A percentile compares a stretch with the other conserved stretches of the same genome.
These are phyloP conservation scores for Dendrolimus pini DNA, from an alignment of 2,888 invertebrate genomes.

Conservation along the genomic window DNA sequence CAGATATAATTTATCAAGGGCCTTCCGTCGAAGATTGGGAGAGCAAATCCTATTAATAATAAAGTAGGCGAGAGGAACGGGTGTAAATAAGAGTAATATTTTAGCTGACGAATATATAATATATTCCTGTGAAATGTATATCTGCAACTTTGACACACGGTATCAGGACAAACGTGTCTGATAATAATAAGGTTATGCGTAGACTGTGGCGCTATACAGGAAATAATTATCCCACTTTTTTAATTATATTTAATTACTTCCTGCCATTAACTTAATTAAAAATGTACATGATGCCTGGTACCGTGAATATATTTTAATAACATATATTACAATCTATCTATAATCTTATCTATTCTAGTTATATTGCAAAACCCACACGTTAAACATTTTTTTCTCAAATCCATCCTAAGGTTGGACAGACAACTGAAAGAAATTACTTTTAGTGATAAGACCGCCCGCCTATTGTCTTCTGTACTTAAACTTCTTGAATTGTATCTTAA, in stretches of 20 bases:
- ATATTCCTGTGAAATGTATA: background rate
- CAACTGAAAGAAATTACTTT: no score
- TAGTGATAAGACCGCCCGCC: no score
- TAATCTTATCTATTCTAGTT: no score
- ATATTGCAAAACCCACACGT: no score
- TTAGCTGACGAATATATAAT: background rate
- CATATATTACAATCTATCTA: no score
- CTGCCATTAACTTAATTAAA: background rate
- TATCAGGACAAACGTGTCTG: background rate
- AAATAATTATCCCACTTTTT: background rate
- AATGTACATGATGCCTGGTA: no score
- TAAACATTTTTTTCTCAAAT: no score
- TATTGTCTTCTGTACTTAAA: no score
- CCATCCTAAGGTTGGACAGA: no score
- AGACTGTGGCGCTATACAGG: background rate
- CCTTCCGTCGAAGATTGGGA: background rate
- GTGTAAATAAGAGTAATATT: background rate
- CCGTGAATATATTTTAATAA: no score
- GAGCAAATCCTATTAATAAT: background rate
- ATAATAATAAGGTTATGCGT: background rate
- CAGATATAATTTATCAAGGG: background rate
- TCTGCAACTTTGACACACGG: background rate
- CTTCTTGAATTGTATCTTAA: no score
- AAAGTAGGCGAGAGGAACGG: constrained; percentile 1
- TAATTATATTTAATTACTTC: no score